A percentile compares a stretch with the other conserved stretches of the same genome.
Evolutionary conservation across 2,797 vertebrate genomes (phyloP).

Genomic region (Cheirogaleus major): DNA sequence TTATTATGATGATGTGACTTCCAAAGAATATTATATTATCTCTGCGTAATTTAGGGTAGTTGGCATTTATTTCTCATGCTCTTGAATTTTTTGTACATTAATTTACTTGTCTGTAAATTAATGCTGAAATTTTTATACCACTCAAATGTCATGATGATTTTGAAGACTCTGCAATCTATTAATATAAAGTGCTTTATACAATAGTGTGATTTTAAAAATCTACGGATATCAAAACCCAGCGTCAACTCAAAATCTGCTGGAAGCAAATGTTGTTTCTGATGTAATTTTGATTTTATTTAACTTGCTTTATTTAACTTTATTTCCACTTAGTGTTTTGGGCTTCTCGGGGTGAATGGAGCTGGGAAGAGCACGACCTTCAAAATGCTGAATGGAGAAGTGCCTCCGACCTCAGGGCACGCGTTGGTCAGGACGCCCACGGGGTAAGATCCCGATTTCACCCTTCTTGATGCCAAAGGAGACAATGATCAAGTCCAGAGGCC

Average conservation of each 20-base stretch:
- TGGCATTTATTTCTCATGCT: background rate
- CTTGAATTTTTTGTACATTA: background rate
- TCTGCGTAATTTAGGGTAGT: background rate
- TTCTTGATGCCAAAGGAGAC: background rate
- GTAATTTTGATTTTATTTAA: background rate
- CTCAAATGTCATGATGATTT: background rate
- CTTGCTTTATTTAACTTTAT: background rate
- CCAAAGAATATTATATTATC: background rate
- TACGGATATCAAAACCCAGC: background rate
- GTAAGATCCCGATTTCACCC: constrained; percentile 67
- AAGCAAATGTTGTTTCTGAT: background rate
- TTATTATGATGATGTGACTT: background rate
- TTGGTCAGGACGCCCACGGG: constrained; percentile 77
- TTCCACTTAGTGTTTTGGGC: constrained; percentile 83
- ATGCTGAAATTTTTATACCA: background rate
- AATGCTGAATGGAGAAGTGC: constrained; percentile 84
- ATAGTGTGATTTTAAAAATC: background rate
- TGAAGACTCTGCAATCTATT: background rate
- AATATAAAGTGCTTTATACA: background rate
- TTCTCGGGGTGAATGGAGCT: constrained; percentile 85
- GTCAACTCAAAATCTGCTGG: background rate
- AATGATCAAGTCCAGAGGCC: background rate
- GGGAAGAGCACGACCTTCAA: constrained; percentile 86
- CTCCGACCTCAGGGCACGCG: constrained; percentile 77
- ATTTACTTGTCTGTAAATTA: background rate